A percentile compares a stretch with the other conserved stretches of the same genome.
Conservation (phyloP, 2,113 vertebrate species). For the Passerina amoena region DNA sequence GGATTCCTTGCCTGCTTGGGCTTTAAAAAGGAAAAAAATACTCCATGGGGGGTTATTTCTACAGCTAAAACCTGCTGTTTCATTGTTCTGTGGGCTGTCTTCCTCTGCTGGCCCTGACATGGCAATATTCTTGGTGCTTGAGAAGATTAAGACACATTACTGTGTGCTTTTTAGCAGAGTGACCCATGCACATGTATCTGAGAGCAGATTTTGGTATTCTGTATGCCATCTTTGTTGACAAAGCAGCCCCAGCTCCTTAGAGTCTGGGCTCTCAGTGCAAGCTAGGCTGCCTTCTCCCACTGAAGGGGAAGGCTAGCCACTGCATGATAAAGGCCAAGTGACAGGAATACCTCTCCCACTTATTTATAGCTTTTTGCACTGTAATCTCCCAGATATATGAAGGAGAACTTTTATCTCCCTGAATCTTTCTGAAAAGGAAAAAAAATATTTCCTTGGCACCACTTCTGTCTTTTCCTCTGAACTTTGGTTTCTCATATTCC, state of each 20-base stretch:
- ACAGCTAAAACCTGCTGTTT: not conserved
- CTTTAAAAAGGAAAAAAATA: not conserved
- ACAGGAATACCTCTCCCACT: not conserved
- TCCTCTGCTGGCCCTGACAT: not conserved
- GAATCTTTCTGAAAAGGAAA: not conserved
- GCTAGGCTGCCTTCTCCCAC: not conserved
- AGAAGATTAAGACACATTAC: not conserved
- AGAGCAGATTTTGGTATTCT: not conserved
- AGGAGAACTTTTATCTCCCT: not conserved
- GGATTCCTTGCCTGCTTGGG: not conserved
- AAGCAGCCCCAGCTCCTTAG: not conserved
- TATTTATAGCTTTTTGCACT: not conserved
- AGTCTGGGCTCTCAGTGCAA: accelerated
- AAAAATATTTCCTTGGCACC: not conserved
- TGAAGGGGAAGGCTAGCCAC: not conserved
- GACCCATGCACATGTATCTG: accelerated
- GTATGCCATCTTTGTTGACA: not conserved
- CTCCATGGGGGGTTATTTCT: not conserved
- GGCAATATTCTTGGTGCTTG: not conserved
- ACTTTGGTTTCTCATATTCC: not conserved
- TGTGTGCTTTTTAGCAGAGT: not conserved
- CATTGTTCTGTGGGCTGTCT: not conserved
- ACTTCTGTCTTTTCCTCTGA: not conserved
- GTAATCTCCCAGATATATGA: not conserved
- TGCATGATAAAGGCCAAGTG: not conserved